Percentiles rank a stretch among this genome's conserved stretches.
Evolutionary conservation across 2,888 invertebrate species (phyloP).

Genomic region (Syrista parreyssii): DNA sequence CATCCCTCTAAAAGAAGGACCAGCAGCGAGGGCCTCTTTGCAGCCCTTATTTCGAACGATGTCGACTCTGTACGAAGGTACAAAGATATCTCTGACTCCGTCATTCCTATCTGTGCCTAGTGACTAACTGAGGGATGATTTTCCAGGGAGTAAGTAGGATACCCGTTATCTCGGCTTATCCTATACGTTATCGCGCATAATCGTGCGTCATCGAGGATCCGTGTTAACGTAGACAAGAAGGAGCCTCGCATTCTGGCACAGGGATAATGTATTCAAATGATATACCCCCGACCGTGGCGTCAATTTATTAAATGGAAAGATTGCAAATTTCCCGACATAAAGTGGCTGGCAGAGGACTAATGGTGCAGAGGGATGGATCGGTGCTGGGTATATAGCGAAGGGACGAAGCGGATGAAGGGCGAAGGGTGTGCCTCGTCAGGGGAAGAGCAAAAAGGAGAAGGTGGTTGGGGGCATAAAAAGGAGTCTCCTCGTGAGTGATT

Average conservation of each 20-base stretch:
- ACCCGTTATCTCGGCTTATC: neutral
- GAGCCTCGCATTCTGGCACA: constrained; percentile 18
- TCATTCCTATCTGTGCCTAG: neutral
- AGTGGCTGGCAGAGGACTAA: constrained; percentile 63
- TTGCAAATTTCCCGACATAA: constrained; percentile 66
- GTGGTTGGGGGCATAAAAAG: constrained; percentile 38
- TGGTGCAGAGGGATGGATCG: constrained; percentile 50
- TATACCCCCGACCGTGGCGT: constrained; percentile 53
- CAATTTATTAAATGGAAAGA: constrained; percentile 67
- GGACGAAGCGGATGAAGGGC: constrained; percentile 25
- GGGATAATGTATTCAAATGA: constrained; percentile 62
- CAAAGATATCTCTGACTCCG: neutral
- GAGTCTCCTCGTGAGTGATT: constrained; percentile 46
- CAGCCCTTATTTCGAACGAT: constrained; percentile 35
- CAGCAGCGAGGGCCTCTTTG: constrained; percentile 39
- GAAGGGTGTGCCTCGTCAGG: constrained; percentile 45
- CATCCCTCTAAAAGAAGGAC: neutral
- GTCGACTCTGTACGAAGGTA: neutral
- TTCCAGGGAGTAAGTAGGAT: neutral
- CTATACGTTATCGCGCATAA: neutral
- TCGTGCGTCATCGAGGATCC: constrained; percentile 1
- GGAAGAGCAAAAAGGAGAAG: constrained; percentile 22
- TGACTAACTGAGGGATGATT: neutral
- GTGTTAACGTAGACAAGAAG: constrained; percentile 36
- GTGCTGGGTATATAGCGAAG: constrained; percentile 27